Evolutionary conservation across 2,113 vertebrate genomes (phyloP).

Genomic region (Rattus rattus): DNA sequence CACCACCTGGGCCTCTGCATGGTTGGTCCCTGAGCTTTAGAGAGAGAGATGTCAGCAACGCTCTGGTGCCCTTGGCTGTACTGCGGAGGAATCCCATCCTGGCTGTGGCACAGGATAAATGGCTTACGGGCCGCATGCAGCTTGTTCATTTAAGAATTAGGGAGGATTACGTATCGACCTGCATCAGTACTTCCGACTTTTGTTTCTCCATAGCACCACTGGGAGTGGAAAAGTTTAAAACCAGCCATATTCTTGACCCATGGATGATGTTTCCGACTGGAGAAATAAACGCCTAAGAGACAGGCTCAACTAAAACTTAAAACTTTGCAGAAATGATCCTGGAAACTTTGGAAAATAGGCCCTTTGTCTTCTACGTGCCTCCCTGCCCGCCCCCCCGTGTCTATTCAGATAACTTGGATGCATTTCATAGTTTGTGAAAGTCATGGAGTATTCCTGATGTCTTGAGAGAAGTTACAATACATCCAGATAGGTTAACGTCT

Average conservation of each 20-base stretch:
- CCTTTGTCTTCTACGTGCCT: neutral
- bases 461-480: conserved; percentile 49
- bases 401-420: conserved; percentile 30
- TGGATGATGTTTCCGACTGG: conserved; percentile 10
- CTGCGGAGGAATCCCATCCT: neutral
- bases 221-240: neutral
- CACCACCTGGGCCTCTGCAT: neutral
- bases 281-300: conserved; percentile 14
- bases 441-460: conserved; percentile 33
- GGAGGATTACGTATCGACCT: neutral
- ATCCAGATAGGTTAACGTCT: conserved; percentile 30
- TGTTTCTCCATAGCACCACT: neutral
- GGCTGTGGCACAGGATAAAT: neutral
- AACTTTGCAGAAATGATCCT: conserved; percentile 43
- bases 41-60: conserved; percentile 60
- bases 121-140: neutral
- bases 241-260: neutral
- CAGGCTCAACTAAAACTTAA: neutral
- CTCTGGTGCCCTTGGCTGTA: neutral
- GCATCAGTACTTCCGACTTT: neutral
- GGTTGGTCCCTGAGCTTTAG: neutral
- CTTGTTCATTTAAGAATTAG: conserved; percentile 3
- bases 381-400: neutral
- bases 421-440: conserved; percentile 31
- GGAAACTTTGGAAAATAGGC: conserved; percentile 3